Conservation (phyloP, 2,888 invertebrate genomes). For the Ganaspis brasiliensis region DNA sequence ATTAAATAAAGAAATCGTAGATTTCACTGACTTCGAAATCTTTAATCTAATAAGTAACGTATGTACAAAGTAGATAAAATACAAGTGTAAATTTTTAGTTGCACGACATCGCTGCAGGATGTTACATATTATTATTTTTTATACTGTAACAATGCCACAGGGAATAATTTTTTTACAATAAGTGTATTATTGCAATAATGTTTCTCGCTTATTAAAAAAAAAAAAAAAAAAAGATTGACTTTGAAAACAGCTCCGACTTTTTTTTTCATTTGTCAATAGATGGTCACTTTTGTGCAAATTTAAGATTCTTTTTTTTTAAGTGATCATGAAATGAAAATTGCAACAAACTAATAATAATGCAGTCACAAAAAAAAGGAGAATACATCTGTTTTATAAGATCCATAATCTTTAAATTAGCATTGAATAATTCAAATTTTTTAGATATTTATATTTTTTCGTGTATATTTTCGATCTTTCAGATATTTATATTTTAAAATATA, state of each 20-base stretch:
- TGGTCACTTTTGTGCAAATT: background rate
- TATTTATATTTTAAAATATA: background rate
- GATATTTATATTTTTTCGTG: background rate
- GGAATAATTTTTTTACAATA: constrained; percentile 2
- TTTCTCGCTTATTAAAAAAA: constrained; percentile 27
- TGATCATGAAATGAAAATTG: too few species aligned
- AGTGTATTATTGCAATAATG: constrained; percentile 31
- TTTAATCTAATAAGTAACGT: constrained; percentile 52
- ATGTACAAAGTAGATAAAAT: constrained; percentile 66
- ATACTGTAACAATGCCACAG: constrained; percentile 54
- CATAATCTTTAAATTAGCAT: too few species aligned
- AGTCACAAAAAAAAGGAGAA: too few species aligned
- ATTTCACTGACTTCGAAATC: constrained; percentile 7
- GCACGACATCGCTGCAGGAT: constrained; percentile 52
- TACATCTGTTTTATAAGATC: too few species aligned
- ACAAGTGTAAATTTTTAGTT: constrained; percentile 61
- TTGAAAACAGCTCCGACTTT: background rate
- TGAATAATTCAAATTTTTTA: background rate
- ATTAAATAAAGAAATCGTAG: background rate
- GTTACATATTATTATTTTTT: constrained; percentile 48
- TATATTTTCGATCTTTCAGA: background rate
- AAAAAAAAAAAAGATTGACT: background rate
- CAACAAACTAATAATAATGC: too few species aligned
- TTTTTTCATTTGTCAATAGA: background rate
- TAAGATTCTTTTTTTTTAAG: too few species aligned